Conservation (phyloP, 2,797 vertebrate species). For the Myiotriccus ornatus region DNA sequence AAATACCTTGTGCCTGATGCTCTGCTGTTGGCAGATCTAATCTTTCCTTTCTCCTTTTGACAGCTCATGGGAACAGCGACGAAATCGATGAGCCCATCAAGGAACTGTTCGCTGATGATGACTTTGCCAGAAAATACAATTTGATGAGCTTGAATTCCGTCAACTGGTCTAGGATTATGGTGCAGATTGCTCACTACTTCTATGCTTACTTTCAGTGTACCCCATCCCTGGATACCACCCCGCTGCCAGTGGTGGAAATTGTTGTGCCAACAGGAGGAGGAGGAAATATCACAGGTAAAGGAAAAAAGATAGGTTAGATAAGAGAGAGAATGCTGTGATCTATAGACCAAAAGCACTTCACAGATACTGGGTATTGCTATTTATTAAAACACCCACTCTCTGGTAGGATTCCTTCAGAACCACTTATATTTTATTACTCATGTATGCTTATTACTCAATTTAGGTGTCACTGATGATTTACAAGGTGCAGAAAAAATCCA, state of each 20-base stretch:
- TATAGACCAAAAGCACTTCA: conserved; percentile 11
- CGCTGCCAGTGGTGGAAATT: conserved; percentile 82
- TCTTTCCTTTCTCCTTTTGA: neutral
- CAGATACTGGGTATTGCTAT: conserved; percentile 11
- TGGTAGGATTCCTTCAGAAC: conserved; percentile 57
- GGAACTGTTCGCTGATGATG: conserved; percentile 80
- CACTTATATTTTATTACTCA: conserved; percentile 49
- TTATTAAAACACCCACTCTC: conserved; percentile 59
- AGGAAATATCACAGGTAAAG: conserved; percentile 89
- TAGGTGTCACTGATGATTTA: conserved; percentile 17
- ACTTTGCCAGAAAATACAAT: conserved; percentile 78
- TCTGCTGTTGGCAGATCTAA: conserved; percentile 1
- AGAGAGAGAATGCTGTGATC: neutral
- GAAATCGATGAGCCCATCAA: conserved; percentile 87
- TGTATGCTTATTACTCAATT: conserved; percentile 33
- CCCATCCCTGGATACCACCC: conserved; percentile 26
- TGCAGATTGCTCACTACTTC: conserved; percentile 90
- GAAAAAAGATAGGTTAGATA: conserved; percentile 25
- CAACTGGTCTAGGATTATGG: conserved; percentile 90
- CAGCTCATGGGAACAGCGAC: conserved; percentile 89
- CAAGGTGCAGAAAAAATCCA: conserved; percentile 23
- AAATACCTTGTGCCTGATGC: neutral
- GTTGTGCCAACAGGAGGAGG: conserved; percentile 92
- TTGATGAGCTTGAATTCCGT: conserved; percentile 93
- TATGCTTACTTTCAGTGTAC: conserved; percentile 86